These are phyloP conservation scores for Meliscaeva auricollis DNA, from an alignment of 2,888 invertebrate genomes.

Conservation along the genomic window DNA sequence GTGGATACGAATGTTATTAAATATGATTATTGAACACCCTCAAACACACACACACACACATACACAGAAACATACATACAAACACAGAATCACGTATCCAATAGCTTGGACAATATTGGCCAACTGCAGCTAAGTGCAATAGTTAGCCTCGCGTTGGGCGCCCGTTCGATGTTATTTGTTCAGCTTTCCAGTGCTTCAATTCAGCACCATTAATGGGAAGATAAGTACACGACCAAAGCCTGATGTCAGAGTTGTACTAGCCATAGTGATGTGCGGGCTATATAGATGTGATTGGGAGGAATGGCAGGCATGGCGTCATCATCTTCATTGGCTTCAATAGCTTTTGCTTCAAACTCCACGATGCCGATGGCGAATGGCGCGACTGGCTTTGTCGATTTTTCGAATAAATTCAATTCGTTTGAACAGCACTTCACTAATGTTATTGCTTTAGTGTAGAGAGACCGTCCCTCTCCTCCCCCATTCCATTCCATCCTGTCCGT, in stretches of 20 bases:
- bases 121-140: conserved; percentile 72
- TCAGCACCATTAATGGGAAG: conserved; percentile 73
- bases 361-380: conserved; percentile 45
- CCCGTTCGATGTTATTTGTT: conserved; percentile 70
- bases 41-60: background rate
- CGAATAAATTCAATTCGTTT: conserved; percentile 76
- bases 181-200: conserved; percentile 73
- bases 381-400: conserved; percentile 74
- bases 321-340: conserved; percentile 61
- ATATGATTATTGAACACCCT: conserved; percentile 69
- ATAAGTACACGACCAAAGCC: conserved; percentile 71
- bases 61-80: conserved; percentile 14
- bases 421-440: conserved; percentile 77
- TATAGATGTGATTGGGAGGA: conserved; percentile 18
- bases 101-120: conserved; percentile 68
- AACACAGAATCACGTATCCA: conserved; percentile 1
- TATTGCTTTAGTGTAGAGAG: conserved; percentile 65
- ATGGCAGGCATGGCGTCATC: conserved; percentile 65
- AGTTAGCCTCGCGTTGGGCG: conserved; percentile 57
- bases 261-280: background rate
- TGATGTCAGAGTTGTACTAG: conserved; percentile 47
- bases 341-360: conserved; percentile 2
- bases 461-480: background rate
- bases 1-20: conserved; percentile 71
- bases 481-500: no score